A percentile compares a stretch with the other conserved stretches of the same genome.
Conservation (phyloP, 1,140 invertebrate species). For the Meloidogyne floridensis region DNA sequence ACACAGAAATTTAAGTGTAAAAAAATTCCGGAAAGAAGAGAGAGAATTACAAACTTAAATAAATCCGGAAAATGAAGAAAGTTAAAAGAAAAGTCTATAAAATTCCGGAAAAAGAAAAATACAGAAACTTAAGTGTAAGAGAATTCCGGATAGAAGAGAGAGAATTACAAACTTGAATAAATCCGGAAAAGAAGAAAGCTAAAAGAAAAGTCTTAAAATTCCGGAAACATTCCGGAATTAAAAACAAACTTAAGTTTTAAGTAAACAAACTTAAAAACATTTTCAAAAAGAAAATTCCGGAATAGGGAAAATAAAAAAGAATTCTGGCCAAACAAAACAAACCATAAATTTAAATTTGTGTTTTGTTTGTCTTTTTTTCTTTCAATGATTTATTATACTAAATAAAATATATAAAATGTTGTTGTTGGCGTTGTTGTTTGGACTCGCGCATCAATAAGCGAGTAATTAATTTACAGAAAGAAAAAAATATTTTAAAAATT, state of each 20-base stretch:
- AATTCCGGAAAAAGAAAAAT: too few relatives aligned
- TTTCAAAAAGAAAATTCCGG: background rate
- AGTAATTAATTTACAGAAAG: background rate
- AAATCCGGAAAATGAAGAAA: too few relatives aligned
- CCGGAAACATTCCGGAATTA: background rate
- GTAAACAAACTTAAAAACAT: background rate
- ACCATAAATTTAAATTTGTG: background rate
- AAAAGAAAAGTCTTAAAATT: background rate
- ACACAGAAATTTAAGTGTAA: too few relatives aligned
- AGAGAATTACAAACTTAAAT: background rate
- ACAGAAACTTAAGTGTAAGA: too few relatives aligned
- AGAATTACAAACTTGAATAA: background rate
- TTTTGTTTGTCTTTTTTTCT: background rate
- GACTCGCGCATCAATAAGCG: background rate
- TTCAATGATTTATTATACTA: background rate
- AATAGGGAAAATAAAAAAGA: background rate
- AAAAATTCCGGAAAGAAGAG: too few relatives aligned
- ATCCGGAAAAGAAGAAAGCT: too few relatives aligned
- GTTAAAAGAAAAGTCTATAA: too few relatives aligned
- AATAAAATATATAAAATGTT: background rate
- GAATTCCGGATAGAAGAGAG: too few relatives aligned
- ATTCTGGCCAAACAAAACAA: conserved; percentile 1
- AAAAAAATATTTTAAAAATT: background rate
- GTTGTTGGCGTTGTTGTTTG: background rate
- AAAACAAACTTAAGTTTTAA: too few relatives aligned